Percentiles rank a stretch among this genome's conserved stretches.
phyloP scores from a whole-genome alignment of 2,113 vertebrate genomes.

The Porphyrio hochstetteri region DNA sequence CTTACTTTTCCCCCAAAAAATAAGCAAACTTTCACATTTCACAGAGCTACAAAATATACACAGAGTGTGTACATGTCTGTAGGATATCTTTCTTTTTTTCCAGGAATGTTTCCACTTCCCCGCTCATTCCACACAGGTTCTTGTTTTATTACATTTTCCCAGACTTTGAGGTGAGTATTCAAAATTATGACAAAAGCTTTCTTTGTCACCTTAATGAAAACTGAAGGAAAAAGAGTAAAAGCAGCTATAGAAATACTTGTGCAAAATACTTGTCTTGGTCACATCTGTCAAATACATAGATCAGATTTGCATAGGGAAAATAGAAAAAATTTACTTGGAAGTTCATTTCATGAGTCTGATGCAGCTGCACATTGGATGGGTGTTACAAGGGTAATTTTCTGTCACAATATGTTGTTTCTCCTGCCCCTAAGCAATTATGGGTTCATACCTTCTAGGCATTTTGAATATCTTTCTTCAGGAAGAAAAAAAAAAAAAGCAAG shows the following conservation, averaged over 20 bases:
- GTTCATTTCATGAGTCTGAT: neutral
- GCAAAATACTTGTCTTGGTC: neutral
- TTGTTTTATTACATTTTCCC: neutral
- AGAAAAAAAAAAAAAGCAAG: neutral
- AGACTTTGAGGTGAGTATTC: neutral
- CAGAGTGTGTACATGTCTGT: fast-evolving
- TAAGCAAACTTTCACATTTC: neutral
- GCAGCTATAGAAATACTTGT: neutral
- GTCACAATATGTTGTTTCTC: fast-evolving
- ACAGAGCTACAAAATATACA: neutral
- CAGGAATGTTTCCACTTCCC: neutral
- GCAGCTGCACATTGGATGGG: neutral
- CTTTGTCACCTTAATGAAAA: neutral
- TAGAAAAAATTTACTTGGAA: neutral
- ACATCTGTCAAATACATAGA: neutral
- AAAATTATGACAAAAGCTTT: neutral
- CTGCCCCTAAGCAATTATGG: neutral
- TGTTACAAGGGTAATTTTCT: neutral
- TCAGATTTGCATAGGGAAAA: neutral
- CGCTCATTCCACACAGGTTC: neutral
- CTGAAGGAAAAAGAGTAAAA: neutral
- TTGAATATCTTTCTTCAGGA: neutral
- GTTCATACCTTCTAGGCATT: neutral
- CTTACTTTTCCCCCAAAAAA: neutral
- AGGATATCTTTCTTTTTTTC: neutral